A percentile compares a stretch with the other conserved stretches of the same genome.
phyloP scores from a whole-genome alignment of 2,888 invertebrate species.

The Sesia apiformis region DNA sequence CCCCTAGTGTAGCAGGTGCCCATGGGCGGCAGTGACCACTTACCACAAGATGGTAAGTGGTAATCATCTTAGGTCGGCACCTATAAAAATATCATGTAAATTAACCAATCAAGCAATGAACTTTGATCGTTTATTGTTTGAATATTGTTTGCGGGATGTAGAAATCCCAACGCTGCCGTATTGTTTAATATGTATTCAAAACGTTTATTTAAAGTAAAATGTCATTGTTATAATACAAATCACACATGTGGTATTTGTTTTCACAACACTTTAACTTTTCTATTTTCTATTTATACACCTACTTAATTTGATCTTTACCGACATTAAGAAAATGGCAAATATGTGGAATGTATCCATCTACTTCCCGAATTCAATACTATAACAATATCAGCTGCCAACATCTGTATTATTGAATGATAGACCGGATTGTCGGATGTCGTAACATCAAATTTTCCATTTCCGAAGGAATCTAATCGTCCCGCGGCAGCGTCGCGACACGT shows the following conservation, averaged over 20 bases:
- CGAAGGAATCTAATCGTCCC: slow-evolving; percentile 46
- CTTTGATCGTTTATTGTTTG: no score
- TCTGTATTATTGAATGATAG: slow-evolving; percentile 36
- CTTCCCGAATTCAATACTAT: not conserved
- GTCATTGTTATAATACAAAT: not conserved
- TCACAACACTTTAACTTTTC: not conserved
- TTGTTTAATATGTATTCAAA: no score
- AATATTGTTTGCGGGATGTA: no score
- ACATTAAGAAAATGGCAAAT: not conserved
- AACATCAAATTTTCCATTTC: slow-evolving; percentile 52
- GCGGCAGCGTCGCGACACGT: slow-evolving; percentile 21
- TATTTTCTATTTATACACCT: not conserved
- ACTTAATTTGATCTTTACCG: not conserved
- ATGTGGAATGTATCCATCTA: not conserved
- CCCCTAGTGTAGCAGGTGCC: no score
- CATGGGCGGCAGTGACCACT: no score
- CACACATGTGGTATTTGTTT: not conserved
- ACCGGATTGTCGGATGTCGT: slow-evolving; percentile 41
- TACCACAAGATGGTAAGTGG: no score
- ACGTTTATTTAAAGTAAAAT: no score
- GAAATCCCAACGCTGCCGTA: no score
- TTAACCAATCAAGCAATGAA: no score
- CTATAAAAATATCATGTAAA: no score
- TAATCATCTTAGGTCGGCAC: no score
- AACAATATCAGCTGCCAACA: not conserved